Conservation (phyloP, 2,113 vertebrate genomes). For the Gallinago media region DNA sequence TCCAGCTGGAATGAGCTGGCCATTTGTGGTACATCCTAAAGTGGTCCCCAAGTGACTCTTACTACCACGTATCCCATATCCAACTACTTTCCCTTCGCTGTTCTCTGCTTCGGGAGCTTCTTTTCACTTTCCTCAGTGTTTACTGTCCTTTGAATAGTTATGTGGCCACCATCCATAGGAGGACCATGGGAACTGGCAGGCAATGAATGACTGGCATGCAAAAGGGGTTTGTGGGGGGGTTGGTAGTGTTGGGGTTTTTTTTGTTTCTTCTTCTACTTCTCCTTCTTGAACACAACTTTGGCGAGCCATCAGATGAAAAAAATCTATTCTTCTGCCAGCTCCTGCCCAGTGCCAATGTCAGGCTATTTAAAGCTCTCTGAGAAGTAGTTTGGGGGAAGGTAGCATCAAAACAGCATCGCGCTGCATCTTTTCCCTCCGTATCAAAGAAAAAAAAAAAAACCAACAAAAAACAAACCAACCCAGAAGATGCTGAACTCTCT, state of each 20-base stretch:
- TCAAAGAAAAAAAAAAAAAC: neutral
- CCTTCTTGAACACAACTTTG: slow-evolving; percentile 58
- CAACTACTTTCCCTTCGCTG: neutral
- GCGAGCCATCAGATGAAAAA: slow-evolving; percentile 57
- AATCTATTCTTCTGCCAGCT: slow-evolving; percentile 43
- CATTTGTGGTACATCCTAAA: neutral
- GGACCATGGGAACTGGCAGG: slow-evolving; percentile 58
- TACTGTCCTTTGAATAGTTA: slow-evolving; percentile 54
- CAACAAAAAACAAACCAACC: too few species aligned
- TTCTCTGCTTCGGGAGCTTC: slow-evolving; percentile 35
- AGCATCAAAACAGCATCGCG: neutral
- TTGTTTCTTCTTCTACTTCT: slow-evolving; percentile 10
- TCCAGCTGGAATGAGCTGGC: neutral
- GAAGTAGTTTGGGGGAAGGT: slow-evolving; percentile 13
- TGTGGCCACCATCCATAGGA: slow-evolving; percentile 51
- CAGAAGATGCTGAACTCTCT: neutral
- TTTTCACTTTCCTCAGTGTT: slow-evolving; percentile 32
- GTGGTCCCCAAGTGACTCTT: neutral
- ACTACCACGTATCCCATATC: neutral
- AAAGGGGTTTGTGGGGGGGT: neutral
- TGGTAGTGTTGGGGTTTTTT: neutral
- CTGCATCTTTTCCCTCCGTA: neutral
- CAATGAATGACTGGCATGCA: slow-evolving; percentile 53
- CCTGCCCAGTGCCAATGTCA: slow-evolving; percentile 52
- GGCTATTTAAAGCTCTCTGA: slow-evolving; percentile 57